phyloP scores from a whole-genome alignment of 2,888 invertebrate species.

The Crepidodera aurea region DNA sequence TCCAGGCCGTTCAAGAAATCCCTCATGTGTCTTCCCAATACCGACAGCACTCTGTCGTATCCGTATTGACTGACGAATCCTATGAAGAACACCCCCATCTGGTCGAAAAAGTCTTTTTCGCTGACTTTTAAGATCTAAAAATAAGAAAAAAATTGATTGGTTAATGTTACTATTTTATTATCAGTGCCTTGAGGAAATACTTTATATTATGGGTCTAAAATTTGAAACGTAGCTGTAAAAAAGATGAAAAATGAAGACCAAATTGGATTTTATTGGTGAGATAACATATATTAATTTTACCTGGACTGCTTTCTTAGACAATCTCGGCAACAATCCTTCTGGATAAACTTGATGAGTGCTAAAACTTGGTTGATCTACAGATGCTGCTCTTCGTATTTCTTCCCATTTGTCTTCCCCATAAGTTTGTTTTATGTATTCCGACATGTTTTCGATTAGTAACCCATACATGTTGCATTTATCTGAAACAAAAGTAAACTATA shows the following conservation, averaged over 20 bases:
- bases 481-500: slow-evolving; percentile 43
- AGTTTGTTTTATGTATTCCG: slow-evolving; percentile 89
- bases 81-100: slow-evolving; percentile 94
- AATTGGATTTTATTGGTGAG: no score
- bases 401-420: slow-evolving; percentile 97
- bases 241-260: no score
- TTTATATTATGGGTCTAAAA: no score
- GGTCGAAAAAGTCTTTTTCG: slow-evolving; percentile 90
- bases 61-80: slow-evolving; percentile 94
- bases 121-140: slow-evolving; percentile 83
- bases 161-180: no score
- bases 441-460: slow-evolving; percentile 90
- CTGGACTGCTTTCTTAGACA: slow-evolving; percentile 88
- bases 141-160: not conserved
- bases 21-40: slow-evolving; percentile 91
- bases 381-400: slow-evolving; percentile 83
- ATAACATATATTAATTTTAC: no score
- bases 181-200: no score
- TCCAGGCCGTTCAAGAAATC: slow-evolving; percentile 96
- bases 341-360: slow-evolving; percentile 93
- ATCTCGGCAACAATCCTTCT: slow-evolving; percentile 83
- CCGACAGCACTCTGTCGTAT: slow-evolving; percentile 89
- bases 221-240: no score
- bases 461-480: slow-evolving; percentile 83
- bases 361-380: slow-evolving; percentile 88